Evolutionary conservation across 2,113 vertebrate genomes (phyloP), one percentile per base, ranked within the genome.

Genomic region (Podilymbus podiceps): DNA sequence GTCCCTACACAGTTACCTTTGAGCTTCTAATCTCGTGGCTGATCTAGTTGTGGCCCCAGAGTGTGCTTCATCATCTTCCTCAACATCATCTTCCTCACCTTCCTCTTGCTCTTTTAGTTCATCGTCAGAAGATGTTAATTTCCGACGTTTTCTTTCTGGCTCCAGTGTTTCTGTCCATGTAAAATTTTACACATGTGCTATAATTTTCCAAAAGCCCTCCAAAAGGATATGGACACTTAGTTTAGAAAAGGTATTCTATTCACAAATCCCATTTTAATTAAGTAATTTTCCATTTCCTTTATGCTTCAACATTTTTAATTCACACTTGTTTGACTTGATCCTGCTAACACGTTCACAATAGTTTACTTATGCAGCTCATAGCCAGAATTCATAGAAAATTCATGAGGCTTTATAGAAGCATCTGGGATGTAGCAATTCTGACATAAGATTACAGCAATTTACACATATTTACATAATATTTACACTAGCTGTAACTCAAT

Each of bases 11-110:
- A 52, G 8, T 97, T 98, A 99, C 99, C 98, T 99, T 93, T 99
- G 99, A 52, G 99, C 99, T 96, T 99, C 99, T 76, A 99, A 97
- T 56, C 99, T 99, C 74, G 98, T 98, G 13, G 98, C 98, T 30
- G 98, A 98, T 18, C 99, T 98, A 2, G 99, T 99, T 50, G 99
- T 99, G 47, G 99, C 98, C 94, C 99, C 97, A 0, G 95, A 97
- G 86, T 97, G 93, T 4, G 84, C 82, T 46, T 97, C 98, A 38
- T 97, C 97, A 16, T 98, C 98, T 55, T 98, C 98, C 2, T 98
- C 98, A 3, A 97, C 97, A 3, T 98, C 98, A 0, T 98, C 98
- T 11, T 98, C 98, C 2, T 98, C 98, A 42, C 98, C 97, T 38
- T 98, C 98, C 63, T 98, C 98, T 35, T 93, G 96, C 35, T 98